Base-by-base conservation (phyloP, 1,140 invertebrate species). In the Apis cerana region DNA sequence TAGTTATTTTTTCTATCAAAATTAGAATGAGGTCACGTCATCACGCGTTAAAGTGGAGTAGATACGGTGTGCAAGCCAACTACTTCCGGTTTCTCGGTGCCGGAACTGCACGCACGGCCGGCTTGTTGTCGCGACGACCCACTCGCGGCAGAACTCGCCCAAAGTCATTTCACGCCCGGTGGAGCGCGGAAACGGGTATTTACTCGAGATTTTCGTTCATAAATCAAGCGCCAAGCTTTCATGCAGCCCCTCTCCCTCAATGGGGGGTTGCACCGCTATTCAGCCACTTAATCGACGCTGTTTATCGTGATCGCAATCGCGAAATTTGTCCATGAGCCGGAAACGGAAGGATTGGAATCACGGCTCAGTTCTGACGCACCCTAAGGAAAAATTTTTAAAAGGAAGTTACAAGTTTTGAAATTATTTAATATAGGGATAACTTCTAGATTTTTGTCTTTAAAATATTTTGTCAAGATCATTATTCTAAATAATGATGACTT, bases 131-230 rank as follows among this genome's bases (percentile, higher is more conserved):
- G 84, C 75, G 75, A 80, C 80, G 72, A 61, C 48, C 27, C 27
- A 48, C 27, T 68, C 61, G 82, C 80, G 83, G 81, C 56, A 82
- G 71, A 85, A 85, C 84, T 80, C 81, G 71, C 83, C 83, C 89
- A 79, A 85, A 90, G 88, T 87, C 84, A 92, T 92, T 92, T 92
- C 91, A 92, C 90, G 91, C 89, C 80, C 89, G 64, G 82, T 75
- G 87, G 81, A 91, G 91, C 91, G 87, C 88, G 87, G 88, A 91
- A 92, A 91, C 90, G 88, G 75, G 70, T 85, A 78, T 90, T 91
- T 90, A 90, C 82, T 89, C 87, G 89, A 90, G 90, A 91, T 90
- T 91, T 90, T 88, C 79, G 86, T 87, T 88, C 87, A 84, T 84
- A 91, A 89, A 91, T 91, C 88, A 86, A 76, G 67, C 70, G 54